Evolutionary conservation across 2,888 invertebrate species (phyloP).

Genomic region (Lochmaea capreae): DNA sequence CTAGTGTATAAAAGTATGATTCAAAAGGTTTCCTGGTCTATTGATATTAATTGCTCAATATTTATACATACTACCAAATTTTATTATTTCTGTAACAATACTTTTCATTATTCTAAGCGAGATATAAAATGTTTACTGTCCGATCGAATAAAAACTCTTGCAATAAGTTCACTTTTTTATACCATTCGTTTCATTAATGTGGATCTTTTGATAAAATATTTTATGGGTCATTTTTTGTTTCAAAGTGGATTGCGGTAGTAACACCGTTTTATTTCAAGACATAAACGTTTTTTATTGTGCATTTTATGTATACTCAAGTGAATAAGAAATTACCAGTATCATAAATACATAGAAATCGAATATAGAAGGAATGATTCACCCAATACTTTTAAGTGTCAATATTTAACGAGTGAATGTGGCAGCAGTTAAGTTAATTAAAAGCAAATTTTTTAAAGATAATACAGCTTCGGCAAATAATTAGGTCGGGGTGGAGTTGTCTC

Average conservation of each 20-base stretch:
- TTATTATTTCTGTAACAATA: constrained; percentile 55
- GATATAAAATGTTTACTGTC: constrained; percentile 57
- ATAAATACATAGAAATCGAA: constrained; percentile 37
- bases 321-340: constrained; percentile 38
- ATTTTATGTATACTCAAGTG: constrained; percentile 52
- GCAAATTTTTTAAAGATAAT: background rate
- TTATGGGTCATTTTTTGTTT: constrained; percentile 57
- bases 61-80: constrained; percentile 56
- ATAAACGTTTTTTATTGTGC: constrained; percentile 59
- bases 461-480: no score
- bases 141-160: constrained; percentile 55
- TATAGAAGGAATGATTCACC: constrained; percentile 34
- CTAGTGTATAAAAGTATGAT: no score
- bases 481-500: no score
- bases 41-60: constrained; percentile 46
- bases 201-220: constrained; percentile 59
- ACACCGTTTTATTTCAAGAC: constrained; percentile 58
- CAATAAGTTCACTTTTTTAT: constrained; percentile 56
- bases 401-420: constrained; percentile 22
- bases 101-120: constrained; percentile 55
- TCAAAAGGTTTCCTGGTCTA: background rate
- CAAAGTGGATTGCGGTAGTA: constrained; percentile 58
- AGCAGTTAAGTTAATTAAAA: constrained; percentile 20
- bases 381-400: constrained; percentile 30
- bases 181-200: constrained; percentile 59